Conservation (phyloP, 2,797 vertebrate genomes). For the Poeciliopsis paucimaculata region DNA sequence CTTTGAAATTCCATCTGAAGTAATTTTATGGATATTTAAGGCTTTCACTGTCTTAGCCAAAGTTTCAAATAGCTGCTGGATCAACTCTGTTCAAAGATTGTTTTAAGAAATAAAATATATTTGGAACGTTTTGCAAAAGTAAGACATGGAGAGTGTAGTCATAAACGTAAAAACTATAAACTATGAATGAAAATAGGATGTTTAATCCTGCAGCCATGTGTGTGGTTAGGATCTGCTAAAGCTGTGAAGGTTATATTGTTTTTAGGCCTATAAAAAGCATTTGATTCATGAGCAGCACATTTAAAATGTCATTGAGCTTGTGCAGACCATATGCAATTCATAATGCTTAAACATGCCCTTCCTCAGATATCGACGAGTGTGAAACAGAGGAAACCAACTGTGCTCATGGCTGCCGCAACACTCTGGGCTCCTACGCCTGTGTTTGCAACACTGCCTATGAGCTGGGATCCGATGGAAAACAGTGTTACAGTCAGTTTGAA, state of each 20-base stretch:
- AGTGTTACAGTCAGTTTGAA: slow-evolving; percentile 91
- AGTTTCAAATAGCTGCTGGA: slow-evolving; percentile 1
- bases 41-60: not conserved
- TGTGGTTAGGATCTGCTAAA: slow-evolving; percentile 1
- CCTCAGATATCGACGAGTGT: slow-evolving; percentile 91
- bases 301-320: slow-evolving; percentile 9
- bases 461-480: slow-evolving; percentile 88
- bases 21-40: not conserved
- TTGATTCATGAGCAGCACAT: slow-evolving; percentile 9
- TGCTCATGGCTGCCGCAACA: slow-evolving; percentile 92
- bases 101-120: slow-evolving; percentile 3
- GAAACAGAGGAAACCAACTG: slow-evolving; percentile 78
- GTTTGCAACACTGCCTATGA: slow-evolving; percentile 89
- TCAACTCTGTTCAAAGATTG: not conserved
- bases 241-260: not conserved
- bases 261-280: not conserved
- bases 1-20: not conserved
- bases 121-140: not conserved
- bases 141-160: not conserved
- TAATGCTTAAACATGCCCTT: slow-evolving; percentile 18
- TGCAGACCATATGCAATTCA: slow-evolving; percentile 19
- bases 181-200: not conserved
- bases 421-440: slow-evolving; percentile 88
- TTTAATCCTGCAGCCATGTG: not conserved
- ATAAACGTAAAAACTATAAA: not conserved